Evolutionary conservation across 2,888 invertebrate species (phyloP), one percentile per base, ranked within the genome.

Genomic region (Conistra vaccinii): DNA sequence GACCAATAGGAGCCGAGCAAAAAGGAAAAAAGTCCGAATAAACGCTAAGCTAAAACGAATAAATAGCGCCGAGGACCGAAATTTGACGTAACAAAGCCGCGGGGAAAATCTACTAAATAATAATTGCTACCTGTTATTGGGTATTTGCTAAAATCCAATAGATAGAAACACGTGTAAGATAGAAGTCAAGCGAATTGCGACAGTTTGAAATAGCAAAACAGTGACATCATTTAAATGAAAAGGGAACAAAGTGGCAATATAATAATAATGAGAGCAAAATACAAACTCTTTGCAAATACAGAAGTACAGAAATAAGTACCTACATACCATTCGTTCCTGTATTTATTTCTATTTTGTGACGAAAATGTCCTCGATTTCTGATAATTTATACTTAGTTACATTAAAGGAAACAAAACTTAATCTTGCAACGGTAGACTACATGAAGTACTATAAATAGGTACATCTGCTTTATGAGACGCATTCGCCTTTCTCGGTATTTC

Each of bases 361-460:
- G 35, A 70, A 60, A 32, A 35, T 42, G 35, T 45, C 62, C 67
- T 58, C 51, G 55, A 12, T 51, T 71, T 51, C 39, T 35, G 42
- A 26, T 39, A 45, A 68, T 51, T 68, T 83, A 57, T 63, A 29
- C 29, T 61, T 26, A 29, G 35, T 61, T 26, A 17, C 39, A 14
- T 57, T 57, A 20, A 45, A 67, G 62, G 78, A 73, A 73, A 58
- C 48, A 35, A 23, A 61, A 48, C 53, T 75, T 60, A 39, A 53
- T 26, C 61, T 77, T 69, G 62, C 61, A 60, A 32, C 83, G 48
- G 39, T 67, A 61, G 23, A 62, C 32, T 69, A 20, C 61, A 72
- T 70, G 39, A 29, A 42, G 51, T 55, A 12, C 73, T 83, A 75
- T 51, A 86, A 60, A 77, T 77, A 84, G 61, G 14, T 17, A 26